Evolutionary conservation across 1,140 invertebrate genomes (phyloP).

Genomic region (Anastrepha obliqua): DNA sequence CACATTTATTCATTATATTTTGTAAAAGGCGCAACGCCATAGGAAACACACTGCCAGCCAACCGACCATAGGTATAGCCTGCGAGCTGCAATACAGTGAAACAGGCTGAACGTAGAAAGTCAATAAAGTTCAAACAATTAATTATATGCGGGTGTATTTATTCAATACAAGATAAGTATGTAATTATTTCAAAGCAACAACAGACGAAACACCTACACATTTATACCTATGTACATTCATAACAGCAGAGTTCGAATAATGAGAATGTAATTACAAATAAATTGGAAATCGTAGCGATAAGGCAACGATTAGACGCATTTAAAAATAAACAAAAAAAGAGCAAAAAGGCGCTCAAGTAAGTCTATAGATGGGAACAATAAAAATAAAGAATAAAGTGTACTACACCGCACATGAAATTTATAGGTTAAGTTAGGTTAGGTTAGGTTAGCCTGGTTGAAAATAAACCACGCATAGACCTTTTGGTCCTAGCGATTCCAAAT

Average conservation of each 20-base stretch:
- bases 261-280: slow-evolving; percentile 15
- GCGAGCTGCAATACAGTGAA: background rate
- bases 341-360: too few relatives aligned
- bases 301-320: background rate
- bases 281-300: slow-evolving; percentile 1
- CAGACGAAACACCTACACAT: background rate
- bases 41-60: background rate
- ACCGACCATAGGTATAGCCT: background rate
- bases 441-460: too few relatives aligned
- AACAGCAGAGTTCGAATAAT: background rate
- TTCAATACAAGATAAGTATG: background rate
- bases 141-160: slow-evolving; percentile 14
- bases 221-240: background rate
- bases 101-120: slow-evolving; percentile 44
- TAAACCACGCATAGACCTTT: too few relatives aligned
- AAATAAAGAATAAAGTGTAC: too few relatives aligned
- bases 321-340: background rate
- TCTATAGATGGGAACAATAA: too few relatives aligned
- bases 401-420: too few relatives aligned
- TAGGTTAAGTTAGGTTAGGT: too few relatives aligned
- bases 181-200: background rate
- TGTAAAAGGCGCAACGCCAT: background rate
- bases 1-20: slow-evolving; percentile 46
- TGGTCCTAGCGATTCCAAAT: too few relatives aligned
- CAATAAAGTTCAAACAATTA: slow-evolving; percentile 42